Base-by-base conservation (phyloP, 2,888 invertebrate genomes). In the Synergus gifuensis region DNA sequence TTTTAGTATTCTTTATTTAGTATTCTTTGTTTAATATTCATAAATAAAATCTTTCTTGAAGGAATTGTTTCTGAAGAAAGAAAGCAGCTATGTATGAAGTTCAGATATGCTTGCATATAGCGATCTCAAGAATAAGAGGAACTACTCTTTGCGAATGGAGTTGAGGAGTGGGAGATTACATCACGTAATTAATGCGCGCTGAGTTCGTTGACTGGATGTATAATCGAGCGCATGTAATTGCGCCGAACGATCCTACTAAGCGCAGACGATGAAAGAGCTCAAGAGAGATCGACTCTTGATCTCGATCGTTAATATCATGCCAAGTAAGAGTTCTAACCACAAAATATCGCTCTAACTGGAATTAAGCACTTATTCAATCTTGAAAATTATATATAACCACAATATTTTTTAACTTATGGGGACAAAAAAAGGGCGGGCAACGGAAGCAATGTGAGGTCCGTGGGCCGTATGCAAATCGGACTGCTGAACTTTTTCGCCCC, bases 181-280 rank as follows among this genome's bases (percentile, higher is more conserved):
- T 91, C 90, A 90, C 84, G 88, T 89, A 90, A 91, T 91, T 91
- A 91, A 91, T 90, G 88, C 88, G 86, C 84, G 82, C 76, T 78
- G 88, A 83, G 89, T 90, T 89, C 90, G 86, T 88, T 89, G 90
- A 89, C 90, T 89, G 88, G 83, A 42, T 36, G 36, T 79, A 76
- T 66, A 54, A 64, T 46, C 67, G 66, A 62, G 40, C 58, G 49
- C 63, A 69, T 76, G 79, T 82, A 67, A 79, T 76, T 79, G 78
- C 67, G 67, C 76, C 42, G 67, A 79, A 78, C 79, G 69, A 67
- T 44, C 22, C 78, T 58, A 66, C 28, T 28, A 28, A 77, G 64
- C 78, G 78, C 67, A n/a, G 46, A 63, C 62, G 62, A 76, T 63
- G 60, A 76, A 62, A 76, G 76, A 76, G 67, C 73, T 46, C 60